phyloP scores from a whole-genome alignment of 2,113 vertebrate species.

The Epinephelus cyanopodus region DNA sequence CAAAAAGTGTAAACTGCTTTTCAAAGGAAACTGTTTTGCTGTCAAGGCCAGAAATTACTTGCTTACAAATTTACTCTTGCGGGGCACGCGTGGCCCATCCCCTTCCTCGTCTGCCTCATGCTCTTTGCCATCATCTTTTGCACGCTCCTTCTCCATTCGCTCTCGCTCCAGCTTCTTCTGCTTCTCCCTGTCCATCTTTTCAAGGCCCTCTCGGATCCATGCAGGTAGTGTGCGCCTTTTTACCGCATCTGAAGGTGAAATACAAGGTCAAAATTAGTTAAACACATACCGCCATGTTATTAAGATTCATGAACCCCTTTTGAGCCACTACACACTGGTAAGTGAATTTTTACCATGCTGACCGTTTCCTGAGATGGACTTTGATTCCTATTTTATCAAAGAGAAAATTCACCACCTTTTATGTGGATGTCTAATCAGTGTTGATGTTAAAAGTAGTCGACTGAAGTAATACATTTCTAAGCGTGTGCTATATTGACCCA shows the following conservation, averaged over 20 bases:
- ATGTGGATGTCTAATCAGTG: too few relatives aligned
- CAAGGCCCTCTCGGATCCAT: slow-evolving; percentile 99
- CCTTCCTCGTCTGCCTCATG: slow-evolving; percentile 86
- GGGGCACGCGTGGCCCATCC: slow-evolving; percentile 92
- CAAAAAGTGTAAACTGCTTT: not conserved
- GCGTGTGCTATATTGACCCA: too few relatives aligned
- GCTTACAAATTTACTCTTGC: slow-evolving; percentile 99
- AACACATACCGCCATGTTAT: not conserved
- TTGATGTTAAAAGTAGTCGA: too few relatives aligned
- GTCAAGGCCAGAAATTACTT: not conserved
- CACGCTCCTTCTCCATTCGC: slow-evolving; percentile 94
- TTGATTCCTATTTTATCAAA: not conserved
- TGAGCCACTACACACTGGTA: not conserved
- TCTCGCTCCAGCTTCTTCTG: slow-evolving; percentile 97
- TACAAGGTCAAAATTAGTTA: not conserved
- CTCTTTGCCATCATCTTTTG: slow-evolving; percentile 90
- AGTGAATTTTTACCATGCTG: not conserved
- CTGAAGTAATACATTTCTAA: too few relatives aligned
- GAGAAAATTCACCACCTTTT: too few relatives aligned
- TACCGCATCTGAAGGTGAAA: slow-evolving; percentile 89
- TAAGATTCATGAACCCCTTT: not conserved
- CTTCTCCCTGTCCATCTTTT: slow-evolving; percentile 99
- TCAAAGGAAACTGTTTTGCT: not conserved
- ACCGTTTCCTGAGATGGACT: not conserved
- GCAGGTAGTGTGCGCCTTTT: slow-evolving; percentile 97